Conservation (phyloP, 2,888 invertebrate species). For the Euphydryas editha region DNA sequence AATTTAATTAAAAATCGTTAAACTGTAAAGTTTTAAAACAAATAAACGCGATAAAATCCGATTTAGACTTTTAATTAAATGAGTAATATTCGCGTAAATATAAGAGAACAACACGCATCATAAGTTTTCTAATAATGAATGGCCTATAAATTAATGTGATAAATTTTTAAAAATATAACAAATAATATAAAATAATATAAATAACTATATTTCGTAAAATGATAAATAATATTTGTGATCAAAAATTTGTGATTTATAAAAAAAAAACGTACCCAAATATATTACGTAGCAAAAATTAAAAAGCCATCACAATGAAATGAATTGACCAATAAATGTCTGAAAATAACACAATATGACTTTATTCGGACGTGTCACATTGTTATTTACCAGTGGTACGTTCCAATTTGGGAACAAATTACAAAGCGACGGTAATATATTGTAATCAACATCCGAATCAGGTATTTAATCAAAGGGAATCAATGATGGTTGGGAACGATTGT, state of each 20-base stretch:
- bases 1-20: too few species aligned
- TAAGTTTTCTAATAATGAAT: too few species aligned
- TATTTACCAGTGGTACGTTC: slow-evolving; percentile 37
- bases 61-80: too few species aligned
- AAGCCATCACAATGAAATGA: slow-evolving; percentile 17
- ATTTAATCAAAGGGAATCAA: slow-evolving; percentile 69
- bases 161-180: too few species aligned
- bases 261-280: neutral
- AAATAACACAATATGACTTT: slow-evolving; percentile 25
- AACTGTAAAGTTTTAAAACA: too few species aligned
- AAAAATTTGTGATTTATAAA: neutral
- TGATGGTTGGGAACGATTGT: slow-evolving; percentile 49
- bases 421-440: slow-evolving; percentile 46
- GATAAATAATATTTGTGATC: too few species aligned
- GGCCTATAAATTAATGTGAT: too few species aligned
- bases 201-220: too few species aligned
- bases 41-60: too few species aligned
- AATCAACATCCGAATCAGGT: slow-evolving; percentile 60
- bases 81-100: too few species aligned
- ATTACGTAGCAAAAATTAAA: slow-evolving; percentile 16
- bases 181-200: too few species aligned
- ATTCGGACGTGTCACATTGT: slow-evolving; percentile 31
- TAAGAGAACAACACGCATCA: too few species aligned
- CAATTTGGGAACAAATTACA: slow-evolving; percentile 42
- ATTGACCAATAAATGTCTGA: slow-evolving; percentile 17